These are phyloP conservation scores for Phania funesta DNA, from an alignment of 2,888 invertebrate species.

Conservation along the genomic window DNA sequence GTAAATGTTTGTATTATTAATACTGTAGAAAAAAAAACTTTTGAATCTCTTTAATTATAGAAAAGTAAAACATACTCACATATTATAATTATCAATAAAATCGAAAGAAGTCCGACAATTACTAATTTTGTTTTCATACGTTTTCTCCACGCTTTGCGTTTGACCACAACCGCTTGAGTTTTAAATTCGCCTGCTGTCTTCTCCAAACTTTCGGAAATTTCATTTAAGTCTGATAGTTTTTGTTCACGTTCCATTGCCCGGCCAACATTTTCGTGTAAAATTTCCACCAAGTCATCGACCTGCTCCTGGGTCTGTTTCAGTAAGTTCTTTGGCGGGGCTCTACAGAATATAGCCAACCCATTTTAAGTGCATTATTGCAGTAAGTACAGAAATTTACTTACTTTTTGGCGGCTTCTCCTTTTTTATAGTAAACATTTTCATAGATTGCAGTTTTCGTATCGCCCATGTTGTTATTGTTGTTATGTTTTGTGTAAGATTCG, in stretches of 20 bases:
- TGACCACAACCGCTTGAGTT: constrained; percentile 36
- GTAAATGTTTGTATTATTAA: constrained; percentile 28
- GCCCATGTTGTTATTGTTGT: background rate
- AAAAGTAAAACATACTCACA: constrained; percentile 29
- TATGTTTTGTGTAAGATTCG: background rate
- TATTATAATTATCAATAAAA: constrained; percentile 48
- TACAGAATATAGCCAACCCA: background rate
- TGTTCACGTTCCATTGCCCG: constrained; percentile 46
- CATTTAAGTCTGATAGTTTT: constrained; percentile 43
- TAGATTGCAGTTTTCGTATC: background rate
- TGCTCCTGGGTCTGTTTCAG: constrained; percentile 46
- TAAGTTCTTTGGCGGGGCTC: constrained; percentile 10
- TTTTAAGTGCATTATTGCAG: background rate
- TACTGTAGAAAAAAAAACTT: constrained; percentile 19
- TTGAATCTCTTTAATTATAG: background rate
- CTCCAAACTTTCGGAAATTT: constrained; percentile 41
- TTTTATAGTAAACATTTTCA: background rate
- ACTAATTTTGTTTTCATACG: constrained; percentile 58
- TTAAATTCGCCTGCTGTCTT: constrained; percentile 43
- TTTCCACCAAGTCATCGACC: constrained; percentile 58
- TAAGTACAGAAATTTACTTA: background rate
- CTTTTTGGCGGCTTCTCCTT: background rate
- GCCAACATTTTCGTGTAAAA: constrained; percentile 52
- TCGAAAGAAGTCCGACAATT: constrained; percentile 32
- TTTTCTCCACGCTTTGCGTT: constrained; percentile 45